A percentile compares a stretch with the other conserved stretches of the same genome.
These are phyloP conservation scores for Sinocyclocheilus rhinocerous DNA, from an alignment of 2,113 vertebrate genomes.

Conservation along the genomic window DNA sequence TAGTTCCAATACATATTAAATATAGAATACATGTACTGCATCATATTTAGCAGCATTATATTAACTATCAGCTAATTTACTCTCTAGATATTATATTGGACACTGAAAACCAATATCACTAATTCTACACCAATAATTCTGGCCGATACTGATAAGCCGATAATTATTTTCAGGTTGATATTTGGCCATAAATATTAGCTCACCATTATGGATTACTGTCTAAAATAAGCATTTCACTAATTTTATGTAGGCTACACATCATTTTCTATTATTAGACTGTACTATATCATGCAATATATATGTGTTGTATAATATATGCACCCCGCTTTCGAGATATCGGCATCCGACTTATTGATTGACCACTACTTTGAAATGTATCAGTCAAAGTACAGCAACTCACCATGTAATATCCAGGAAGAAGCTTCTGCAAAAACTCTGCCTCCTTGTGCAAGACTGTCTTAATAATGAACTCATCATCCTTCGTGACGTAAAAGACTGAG, in stretches of 20 bases:
- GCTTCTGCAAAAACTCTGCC: constrained; percentile 96
- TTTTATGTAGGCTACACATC: neutral
- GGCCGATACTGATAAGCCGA: neutral
- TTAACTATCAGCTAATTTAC: neutral
- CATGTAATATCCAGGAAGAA: constrained; percentile 98
- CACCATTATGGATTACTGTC: neutral
- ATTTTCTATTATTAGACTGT: neutral
- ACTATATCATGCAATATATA: neutral
- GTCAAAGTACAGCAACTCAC: constrained; percentile 64
- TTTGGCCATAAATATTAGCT: neutral
- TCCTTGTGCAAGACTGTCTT: constrained; percentile 99
- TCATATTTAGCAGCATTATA: neutral
- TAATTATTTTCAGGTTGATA: neutral
- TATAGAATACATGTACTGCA: neutral
- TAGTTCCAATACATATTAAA: neutral
- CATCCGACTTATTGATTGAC: neutral
- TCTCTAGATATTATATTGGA: neutral
- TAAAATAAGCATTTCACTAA: neutral
- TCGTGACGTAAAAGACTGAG: constrained; percentile 96
- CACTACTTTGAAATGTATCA: neutral
- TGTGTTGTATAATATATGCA: neutral
- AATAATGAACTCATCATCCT: constrained; percentile 98
- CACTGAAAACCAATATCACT: neutral
- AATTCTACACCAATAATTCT: too few species aligned
- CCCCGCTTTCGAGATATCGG: neutral